These are phyloP conservation scores for Crotalus tigris DNA, from an alignment of 2,113 vertebrate genomes.

Conservation along the genomic window DNA sequence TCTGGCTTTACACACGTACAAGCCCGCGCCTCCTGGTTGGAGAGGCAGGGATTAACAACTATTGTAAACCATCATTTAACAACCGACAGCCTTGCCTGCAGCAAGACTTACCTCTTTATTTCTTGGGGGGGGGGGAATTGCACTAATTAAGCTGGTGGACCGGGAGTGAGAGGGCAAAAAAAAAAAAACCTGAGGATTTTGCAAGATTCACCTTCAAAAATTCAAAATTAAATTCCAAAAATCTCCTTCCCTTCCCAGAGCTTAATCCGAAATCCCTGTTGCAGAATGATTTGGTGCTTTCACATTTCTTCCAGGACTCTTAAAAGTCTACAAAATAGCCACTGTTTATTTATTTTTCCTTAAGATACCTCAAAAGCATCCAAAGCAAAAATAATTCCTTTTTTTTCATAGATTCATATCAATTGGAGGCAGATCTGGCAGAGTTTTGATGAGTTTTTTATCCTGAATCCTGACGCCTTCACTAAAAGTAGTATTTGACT, in stretches of 20 bases:
- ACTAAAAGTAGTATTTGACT: no score
- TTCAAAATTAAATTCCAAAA: neutral
- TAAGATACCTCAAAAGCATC: no score
- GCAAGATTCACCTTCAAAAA: neutral
- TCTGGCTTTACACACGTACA: neutral
- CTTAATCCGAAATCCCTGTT: neutral
- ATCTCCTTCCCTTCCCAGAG: neutral
- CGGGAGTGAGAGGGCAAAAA: neutral
- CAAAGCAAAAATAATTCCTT: neutral
- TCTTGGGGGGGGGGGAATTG: neutral
- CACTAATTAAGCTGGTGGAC: neutral
- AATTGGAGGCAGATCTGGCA: neutral
- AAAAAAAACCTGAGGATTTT: neutral
- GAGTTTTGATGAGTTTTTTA: neutral
- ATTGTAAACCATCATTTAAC: neutral
- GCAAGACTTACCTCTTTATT: no score
- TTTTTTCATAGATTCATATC: neutral
- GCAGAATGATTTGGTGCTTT: neutral
- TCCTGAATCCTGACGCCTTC: neutral
- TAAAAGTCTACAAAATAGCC: neutral
- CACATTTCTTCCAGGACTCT: neutral
- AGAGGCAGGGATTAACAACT: neutral
- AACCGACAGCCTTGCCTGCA: neutral
- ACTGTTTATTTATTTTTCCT: neutral
- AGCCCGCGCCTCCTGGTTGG: neutral